These are phyloP conservation scores for Furcifer pardalis DNA, from an alignment of 2,797 vertebrate genomes.

Conservation along the genomic window DNA sequence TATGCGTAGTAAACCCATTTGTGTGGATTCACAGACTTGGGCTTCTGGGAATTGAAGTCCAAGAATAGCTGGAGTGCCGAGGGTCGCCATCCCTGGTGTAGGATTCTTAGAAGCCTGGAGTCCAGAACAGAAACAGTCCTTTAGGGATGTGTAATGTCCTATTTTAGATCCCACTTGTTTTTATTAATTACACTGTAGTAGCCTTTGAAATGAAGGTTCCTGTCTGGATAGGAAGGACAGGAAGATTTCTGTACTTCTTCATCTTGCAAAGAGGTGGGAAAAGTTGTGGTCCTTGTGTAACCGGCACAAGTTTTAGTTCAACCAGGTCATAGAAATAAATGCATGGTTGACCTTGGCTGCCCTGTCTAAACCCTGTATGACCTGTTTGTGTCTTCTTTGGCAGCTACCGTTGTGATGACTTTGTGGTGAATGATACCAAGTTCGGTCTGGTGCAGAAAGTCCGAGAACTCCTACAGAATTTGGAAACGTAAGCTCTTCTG, in stretches of 20 bases:
- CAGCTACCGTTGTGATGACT: conserved; percentile 98
- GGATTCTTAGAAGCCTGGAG: too few species aligned
- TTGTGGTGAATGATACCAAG: conserved; percentile 97
- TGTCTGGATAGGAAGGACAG: neutral
- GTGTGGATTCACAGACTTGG: too few species aligned
- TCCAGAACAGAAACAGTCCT: too few species aligned
- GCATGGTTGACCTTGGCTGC: too few species aligned
- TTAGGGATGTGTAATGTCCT: too few species aligned
- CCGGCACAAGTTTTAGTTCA: neutral
- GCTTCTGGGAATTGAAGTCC: too few species aligned
- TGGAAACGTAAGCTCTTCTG: conserved; percentile 92
- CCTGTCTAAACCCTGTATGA: too few species aligned
- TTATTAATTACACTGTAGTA: neutral
- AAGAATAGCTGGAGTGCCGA: too few species aligned
- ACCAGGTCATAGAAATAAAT: neutral
- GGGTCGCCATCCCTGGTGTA: too few species aligned
- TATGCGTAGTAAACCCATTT: too few species aligned
- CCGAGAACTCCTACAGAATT: conserved; percentile 94
- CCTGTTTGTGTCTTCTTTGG: conserved; percentile 53
- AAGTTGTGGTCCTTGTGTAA: neutral
- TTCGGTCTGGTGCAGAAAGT: conserved; percentile 94
- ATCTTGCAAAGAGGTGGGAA: neutral
- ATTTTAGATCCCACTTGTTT: neutral
- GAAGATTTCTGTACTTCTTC: neutral
- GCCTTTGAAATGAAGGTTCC: neutral